phyloP scores from a whole-genome alignment of 2,797 vertebrate species.

The Poecile montanus region DNA sequence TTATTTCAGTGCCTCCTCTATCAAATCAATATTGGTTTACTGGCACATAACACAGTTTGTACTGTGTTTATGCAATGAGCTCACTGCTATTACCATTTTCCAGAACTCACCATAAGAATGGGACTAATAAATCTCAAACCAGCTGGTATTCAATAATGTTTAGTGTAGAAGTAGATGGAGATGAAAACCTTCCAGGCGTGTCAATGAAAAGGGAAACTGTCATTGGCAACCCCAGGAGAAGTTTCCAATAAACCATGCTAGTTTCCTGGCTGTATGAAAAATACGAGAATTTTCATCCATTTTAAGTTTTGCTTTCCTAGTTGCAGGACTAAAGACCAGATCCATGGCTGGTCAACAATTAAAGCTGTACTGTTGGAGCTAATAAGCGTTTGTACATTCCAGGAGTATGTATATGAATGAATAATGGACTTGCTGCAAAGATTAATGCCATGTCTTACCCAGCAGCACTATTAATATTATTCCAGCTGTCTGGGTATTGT shows the following conservation, averaged over 20 bases:
- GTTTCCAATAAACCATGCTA: background rate
- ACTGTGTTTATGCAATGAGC: background rate
- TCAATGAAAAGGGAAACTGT: background rate
- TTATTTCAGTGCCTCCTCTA: background rate
- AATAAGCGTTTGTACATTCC: background rate
- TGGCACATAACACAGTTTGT: background rate
- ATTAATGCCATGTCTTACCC: slow-evolving; percentile 17
- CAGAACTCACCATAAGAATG: background rate
- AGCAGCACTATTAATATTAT: slow-evolving; percentile 1
- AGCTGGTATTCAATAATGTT: background rate
- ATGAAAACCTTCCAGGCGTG: background rate
- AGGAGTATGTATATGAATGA: background rate
- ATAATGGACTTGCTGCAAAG: background rate
- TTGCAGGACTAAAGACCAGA: background rate
- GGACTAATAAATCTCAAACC: background rate
- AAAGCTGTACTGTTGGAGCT: background rate
- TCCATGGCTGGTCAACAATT: background rate
- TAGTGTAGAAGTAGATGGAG: background rate
- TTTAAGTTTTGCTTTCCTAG: background rate
- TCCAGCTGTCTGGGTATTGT: slow-evolving; percentile 22
- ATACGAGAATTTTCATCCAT: background rate
- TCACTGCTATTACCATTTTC: background rate
- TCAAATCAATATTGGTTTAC: background rate
- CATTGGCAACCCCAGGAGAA: background rate
- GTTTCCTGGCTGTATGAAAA: background rate